Base-by-base conservation (phyloP, 2,888 invertebrate species). In the Altica lythri region DNA sequence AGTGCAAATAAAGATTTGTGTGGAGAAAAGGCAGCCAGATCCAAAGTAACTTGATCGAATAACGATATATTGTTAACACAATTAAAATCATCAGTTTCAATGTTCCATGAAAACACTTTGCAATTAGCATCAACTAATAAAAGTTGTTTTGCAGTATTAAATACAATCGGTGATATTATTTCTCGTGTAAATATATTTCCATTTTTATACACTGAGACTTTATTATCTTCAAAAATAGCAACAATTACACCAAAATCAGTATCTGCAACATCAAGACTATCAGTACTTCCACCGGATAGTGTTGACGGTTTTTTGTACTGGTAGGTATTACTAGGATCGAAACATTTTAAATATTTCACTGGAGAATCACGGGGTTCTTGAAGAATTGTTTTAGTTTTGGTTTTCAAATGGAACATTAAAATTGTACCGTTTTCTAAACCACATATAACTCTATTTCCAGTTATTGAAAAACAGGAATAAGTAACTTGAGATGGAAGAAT, bases 401-500 rank as follows among this genome's bases (percentile, higher is more conserved):
- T 63, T 43, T 66, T 67, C 32, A 70, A 63, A 25, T 69, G 63
- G 55, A 67, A 72, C 25, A 64, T 62, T 4, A 59, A 60, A 1
- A 75, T 62, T 29, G 67, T 55, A 2, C 75, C 75, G 45, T 62
- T 67, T 50, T 64, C 63, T 25, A 70, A 61, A 9, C 74, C 74
- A 18, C 71, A 69, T 19, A 71, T 65, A n/a, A 75, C 60, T 49
- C 64, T 61, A 45, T 69, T 66, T 4, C 72, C 74, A 44, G 66
- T 68, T n/a, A 61, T 54, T 2, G 72, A 70, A 53, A 75, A 72
- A 32, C 66, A 63, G 9, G 71, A 64, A 34, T 64, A 63, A n/a
- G 62, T 72, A 34, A 73, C 65, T 14, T 60, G 45, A 1, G 62
- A 58, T 3, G 37, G 14, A 17, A 69, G 54, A 3, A 27, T 37